Conservation (phyloP, 2,888 invertebrate species). For the Rotaria sp. region DNA sequence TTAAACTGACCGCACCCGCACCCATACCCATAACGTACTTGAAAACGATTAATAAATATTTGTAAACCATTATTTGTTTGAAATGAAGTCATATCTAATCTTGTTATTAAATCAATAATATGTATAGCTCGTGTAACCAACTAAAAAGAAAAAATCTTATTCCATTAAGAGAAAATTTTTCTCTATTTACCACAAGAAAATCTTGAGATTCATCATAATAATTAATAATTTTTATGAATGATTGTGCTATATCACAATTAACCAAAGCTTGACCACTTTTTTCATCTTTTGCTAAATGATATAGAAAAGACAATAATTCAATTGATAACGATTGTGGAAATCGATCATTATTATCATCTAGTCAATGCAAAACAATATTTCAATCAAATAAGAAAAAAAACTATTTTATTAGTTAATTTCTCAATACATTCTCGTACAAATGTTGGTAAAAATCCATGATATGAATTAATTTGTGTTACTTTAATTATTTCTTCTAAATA, state of each 20-base stretch:
- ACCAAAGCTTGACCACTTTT: constrained; percentile 73
- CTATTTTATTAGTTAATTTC: constrained; percentile 10
- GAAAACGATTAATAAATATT: constrained; percentile 71
- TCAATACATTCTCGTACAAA: constrained; percentile 66
- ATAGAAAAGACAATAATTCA: constrained; percentile 76
- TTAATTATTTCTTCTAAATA: constrained; percentile 69
- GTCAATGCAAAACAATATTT: constrained; percentile 41
- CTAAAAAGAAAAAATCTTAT: constrained; percentile 53
- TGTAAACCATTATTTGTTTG: constrained; percentile 72
- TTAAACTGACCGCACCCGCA: constrained; percentile 56
- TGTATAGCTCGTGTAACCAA: constrained; percentile 82
- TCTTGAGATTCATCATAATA: constrained; percentile 63
- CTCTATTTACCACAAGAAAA: constrained; percentile 32
- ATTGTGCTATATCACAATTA: constrained; percentile 80
- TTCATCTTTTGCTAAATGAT: constrained; percentile 78
- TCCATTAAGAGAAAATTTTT: neutral
- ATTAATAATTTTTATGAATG: constrained; percentile 74
- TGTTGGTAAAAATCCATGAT: constrained; percentile 76
- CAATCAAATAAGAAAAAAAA: constrained; percentile 38
- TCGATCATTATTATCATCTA: constrained; percentile 55
- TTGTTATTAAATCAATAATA: constrained; percentile 79
- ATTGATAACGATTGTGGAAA: constrained; percentile 70
- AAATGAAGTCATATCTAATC: constrained; percentile 78
- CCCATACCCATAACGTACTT: too few species aligned
- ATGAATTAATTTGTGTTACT: constrained; percentile 75